Evolutionary conservation across 2,888 invertebrate genomes (phyloP).

Genomic region (Cosmia trapezina): DNA sequence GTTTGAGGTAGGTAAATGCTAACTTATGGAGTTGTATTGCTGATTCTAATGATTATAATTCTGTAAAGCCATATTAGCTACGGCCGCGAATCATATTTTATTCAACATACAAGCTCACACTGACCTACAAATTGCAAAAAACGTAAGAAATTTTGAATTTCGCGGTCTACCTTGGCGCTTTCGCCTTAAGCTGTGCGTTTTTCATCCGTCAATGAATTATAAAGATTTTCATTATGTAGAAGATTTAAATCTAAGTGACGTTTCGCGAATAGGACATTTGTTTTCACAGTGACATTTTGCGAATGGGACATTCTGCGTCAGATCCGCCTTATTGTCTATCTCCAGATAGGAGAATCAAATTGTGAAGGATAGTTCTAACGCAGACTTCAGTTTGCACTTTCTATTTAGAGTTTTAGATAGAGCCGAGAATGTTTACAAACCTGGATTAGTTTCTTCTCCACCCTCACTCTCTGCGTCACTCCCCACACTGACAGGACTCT

Average conservation of each 20-base stretch:
- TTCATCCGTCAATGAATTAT: background rate
- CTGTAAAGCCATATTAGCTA: no score
- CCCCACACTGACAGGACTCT: conserved; percentile 87
- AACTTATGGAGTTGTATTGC: no score
- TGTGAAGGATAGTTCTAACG: background rate
- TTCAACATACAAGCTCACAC: no score
- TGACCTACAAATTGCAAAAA: no score
- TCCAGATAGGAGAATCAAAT: background rate
- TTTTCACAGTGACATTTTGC: no score
- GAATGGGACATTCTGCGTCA: no score
- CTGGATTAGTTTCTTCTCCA: conserved; percentile 84
- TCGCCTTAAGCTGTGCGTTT: background rate
- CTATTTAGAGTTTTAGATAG: background rate
- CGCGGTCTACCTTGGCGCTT: no score
- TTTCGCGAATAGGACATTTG: no score
- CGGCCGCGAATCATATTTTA: no score
- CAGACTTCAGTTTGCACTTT: background rate
- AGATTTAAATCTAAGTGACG: background rate
- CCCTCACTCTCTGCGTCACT: conserved; percentile 86
- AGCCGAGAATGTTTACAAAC: conserved; percentile 64
- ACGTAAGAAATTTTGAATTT: no score
- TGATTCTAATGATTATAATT: no score
- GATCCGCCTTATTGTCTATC: background rate
- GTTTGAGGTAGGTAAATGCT: no score
- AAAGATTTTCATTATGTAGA: background rate